Evolutionary conservation across 2,797 vertebrate genomes (phyloP), one percentile per base, ranked within the genome.

Genomic region (Spinibarbus caldwelli): DNA sequence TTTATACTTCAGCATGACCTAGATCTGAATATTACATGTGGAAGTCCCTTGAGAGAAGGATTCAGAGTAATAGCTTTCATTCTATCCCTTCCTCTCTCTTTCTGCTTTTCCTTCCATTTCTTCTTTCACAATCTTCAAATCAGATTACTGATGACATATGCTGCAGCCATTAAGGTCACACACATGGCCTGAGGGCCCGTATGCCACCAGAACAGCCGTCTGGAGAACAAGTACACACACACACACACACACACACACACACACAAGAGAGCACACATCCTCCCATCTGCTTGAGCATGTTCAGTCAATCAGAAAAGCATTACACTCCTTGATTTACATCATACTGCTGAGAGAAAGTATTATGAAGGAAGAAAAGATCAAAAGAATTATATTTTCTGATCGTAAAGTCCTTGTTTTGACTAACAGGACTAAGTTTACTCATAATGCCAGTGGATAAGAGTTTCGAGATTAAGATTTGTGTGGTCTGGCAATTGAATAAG

Each of bases 61-160:
- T 76, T 49, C 45, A 49, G 88, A 89, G 76, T 82, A 88, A 75
- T 82, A 84, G 31, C 75, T 38, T 72, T 66, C 66, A 77, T 70
- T 84, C 86, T 83, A 36, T 79, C 62, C 14, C 41, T 67, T 52
- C 41, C 72, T 52, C 8, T 86, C 73, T 87, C 86, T 80, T 71
- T 80, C 26, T n/a, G 38, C 59, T 82, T 70, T 78, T 64, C 81
- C 45, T 70, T 78, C 45, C 43, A 70, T 82, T 87, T 86, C 78
- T 78, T 59, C 57, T 45, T 87, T 87, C 41, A 81, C 75, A 91
- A 83, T 90, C 91, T 89, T 80, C 83, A 90, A 93, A 93, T 93
- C 92, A 93, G 93, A 94, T 94, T 94, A 94, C 85, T 54, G 72
- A 87, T 86, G 91, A 91, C 92, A 94, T 95, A 93, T 94, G 94